These are phyloP conservation scores for Eriosoma lanigerum DNA, from an alignment of 1,140 invertebrate genomes.

Conservation along the genomic window DNA sequence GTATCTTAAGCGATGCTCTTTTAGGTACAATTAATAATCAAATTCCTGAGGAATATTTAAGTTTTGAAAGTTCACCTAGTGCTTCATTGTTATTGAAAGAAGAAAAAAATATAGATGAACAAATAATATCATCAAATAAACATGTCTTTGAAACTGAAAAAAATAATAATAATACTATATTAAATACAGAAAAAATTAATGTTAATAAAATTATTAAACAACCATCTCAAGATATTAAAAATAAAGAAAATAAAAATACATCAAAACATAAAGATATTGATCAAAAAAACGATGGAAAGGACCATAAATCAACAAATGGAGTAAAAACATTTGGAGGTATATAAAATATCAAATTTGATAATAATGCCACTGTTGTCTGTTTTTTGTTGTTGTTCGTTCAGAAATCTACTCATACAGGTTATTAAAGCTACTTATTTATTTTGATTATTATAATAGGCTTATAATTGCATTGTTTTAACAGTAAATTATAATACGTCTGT, in stretches of 20 bases:
- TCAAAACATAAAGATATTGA: neutral
- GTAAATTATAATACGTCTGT: neutral
- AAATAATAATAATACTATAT: neutral
- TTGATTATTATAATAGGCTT: conserved; percentile 1
- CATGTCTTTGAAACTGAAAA: neutral
- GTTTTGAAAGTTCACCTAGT: neutral
- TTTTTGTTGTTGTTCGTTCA: conserved; percentile 47
- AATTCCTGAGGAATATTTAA: neutral
- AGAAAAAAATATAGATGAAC: neutral
- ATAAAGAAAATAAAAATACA: neutral
- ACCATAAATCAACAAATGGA: neutral
- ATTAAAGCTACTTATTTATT: conserved; percentile 29
- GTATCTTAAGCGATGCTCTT: conserved; percentile 30
- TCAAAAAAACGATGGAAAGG: neutral
- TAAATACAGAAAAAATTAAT: no score
- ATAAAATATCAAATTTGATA: conserved; percentile 32
- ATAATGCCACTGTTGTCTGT: conserved; percentile 12
- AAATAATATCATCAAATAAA: neutral
- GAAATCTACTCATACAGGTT: conserved; percentile 23
- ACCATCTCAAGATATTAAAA: neutral
- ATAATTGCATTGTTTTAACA: conserved; percentile 29
- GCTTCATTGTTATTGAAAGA: neutral
- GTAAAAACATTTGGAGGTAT: conserved; percentile 23
- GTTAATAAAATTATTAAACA: neutral
- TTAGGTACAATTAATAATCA: neutral